Evolutionary conservation across 2,113 vertebrate genomes (phyloP).

Genomic region (Coturnix japonica): DNA sequence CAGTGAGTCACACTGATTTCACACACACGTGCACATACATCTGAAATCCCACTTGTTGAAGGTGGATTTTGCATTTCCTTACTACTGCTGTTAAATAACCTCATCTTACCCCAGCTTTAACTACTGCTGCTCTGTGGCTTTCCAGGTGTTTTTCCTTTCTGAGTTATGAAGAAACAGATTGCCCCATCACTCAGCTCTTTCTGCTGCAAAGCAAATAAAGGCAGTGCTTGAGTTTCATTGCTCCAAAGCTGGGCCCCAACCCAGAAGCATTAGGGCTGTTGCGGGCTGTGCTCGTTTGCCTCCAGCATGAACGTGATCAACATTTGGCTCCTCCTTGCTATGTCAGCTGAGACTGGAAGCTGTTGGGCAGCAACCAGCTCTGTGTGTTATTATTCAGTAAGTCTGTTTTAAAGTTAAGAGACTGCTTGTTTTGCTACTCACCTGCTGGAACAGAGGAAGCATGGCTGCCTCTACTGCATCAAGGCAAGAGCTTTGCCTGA

Average conservation of each 20-base stretch:
- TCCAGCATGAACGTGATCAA: background rate
- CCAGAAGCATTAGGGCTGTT: accelerated
- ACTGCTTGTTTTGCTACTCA: too few species aligned
- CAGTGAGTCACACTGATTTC: accelerated
- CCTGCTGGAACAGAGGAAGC: too few species aligned
- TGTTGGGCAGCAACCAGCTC: background rate
- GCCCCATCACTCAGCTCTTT: accelerated
- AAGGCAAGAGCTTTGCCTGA: background rate
- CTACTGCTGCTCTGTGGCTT: accelerated
- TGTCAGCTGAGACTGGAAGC: too few species aligned
- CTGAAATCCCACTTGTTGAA: accelerated
- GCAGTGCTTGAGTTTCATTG: accelerated
- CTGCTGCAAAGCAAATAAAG: too few species aligned
- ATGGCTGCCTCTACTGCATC: too few species aligned
- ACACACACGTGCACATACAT: accelerated
- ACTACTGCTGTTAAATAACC: accelerated
- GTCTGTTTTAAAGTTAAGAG: too few species aligned
- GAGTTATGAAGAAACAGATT: background rate
- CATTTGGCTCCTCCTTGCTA: background rate
- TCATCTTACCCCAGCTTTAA: background rate
- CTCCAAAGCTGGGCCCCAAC: accelerated
- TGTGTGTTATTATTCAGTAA: background rate
- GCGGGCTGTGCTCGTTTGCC: background rate
- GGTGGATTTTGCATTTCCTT: background rate
- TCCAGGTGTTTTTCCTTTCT: background rate